These are phyloP conservation scores for Liodrosophila aerea DNA, from an alignment of 2,888 invertebrate species.

Conservation along the genomic window DNA sequence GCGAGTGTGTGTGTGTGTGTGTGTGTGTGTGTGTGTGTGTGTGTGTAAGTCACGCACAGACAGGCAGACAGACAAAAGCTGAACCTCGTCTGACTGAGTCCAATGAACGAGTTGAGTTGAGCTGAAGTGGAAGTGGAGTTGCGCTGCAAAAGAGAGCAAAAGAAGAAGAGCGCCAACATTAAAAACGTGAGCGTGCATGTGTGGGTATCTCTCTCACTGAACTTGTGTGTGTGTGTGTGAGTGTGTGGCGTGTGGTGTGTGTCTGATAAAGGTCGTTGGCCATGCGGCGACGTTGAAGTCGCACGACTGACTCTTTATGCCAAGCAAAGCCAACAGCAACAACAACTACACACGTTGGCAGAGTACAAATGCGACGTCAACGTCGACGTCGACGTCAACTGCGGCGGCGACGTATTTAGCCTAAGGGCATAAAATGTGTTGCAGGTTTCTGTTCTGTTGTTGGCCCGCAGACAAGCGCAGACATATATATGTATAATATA, in stretches of 20 bases:
- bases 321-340: constrained; percentile 41
- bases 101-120: constrained; percentile 55
- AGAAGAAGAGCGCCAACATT: constrained; percentile 51
- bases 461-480: constrained; percentile 29
- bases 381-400: constrained; percentile 27
- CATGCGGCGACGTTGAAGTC: constrained; percentile 71
- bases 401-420: constrained; percentile 64
- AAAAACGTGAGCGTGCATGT: constrained; percentile 48
- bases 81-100: constrained; percentile 65
- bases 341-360: constrained; percentile 52
- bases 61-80: constrained; percentile 53
- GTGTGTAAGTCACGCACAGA: constrained; percentile 51
- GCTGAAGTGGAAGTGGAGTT: constrained; percentile 39
- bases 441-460: constrained; percentile 62
- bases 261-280: constrained; percentile 74
- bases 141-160: constrained; percentile 33
- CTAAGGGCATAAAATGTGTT: constrained; percentile 76
- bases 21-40: constrained; percentile 14
- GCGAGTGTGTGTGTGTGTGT: constrained; percentile 10
- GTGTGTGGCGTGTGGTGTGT: constrained; percentile 38
- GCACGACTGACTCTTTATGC: constrained; percentile 53
- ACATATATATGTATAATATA: constrained; percentile 23
- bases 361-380: constrained; percentile 42
- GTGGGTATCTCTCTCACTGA: constrained; percentile 13
- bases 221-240: constrained; percentile 12